Evolutionary conservation across 2,888 invertebrate species (phyloP).

Genomic region (Zaprionus lineosus): DNA sequence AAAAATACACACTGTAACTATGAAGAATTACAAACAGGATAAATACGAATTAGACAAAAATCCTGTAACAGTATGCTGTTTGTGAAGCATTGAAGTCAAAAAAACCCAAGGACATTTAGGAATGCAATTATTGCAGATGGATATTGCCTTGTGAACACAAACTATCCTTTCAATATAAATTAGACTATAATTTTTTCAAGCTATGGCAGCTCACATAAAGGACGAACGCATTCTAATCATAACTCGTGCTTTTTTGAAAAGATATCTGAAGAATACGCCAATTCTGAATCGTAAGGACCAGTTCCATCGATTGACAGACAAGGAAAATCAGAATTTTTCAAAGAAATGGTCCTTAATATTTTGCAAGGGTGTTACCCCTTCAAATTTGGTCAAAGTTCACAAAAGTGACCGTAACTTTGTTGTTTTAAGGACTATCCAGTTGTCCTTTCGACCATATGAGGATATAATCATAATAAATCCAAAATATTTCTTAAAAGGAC

Average conservation of each 20-base stretch:
- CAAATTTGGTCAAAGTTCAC: background rate
- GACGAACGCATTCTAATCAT: no score
- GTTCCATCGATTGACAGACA: background rate
- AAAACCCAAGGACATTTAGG: no score
- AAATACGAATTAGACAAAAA: no score
- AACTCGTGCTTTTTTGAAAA: no score
- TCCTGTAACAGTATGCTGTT: no score
- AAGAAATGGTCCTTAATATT: background rate
- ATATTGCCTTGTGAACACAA: no score
- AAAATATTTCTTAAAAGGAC: background rate
- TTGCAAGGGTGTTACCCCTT: background rate
- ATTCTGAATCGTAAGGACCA: background rate
- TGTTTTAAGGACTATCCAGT: background rate
- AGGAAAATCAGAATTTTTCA: background rate
- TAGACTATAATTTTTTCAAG: no score
- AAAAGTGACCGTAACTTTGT: background rate
- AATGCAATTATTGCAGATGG: no score
- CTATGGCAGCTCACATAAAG: no score
- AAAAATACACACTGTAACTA: slow-evolving; percentile 30
- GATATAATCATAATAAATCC: background rate
- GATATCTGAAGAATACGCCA: background rate
- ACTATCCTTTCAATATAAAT: no score
- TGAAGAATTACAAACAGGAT: no score
- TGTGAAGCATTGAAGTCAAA: no score
- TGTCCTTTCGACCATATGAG: background rate